Evolutionary conservation across 2,888 invertebrate genomes (phyloP), one percentile per base, ranked within the genome.

Genomic region (Peribatodes rhomboidaria): DNA sequence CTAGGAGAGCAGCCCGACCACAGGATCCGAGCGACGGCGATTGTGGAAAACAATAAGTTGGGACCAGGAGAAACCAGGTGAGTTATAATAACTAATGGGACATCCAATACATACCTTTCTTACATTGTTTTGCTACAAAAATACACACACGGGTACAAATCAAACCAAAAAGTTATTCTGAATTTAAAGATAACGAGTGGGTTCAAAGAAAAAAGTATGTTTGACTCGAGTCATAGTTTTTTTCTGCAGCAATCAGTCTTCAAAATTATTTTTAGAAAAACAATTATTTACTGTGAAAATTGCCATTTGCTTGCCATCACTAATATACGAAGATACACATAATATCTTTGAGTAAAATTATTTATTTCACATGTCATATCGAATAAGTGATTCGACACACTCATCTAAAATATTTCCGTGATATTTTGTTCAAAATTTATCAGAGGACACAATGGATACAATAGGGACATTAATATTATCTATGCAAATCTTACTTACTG

Each of bases 1-100:
- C 94, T 97, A 78, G 96, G 96, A 10, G 95, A 95, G 71, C 88
- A 90, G 74, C 89, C 92, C 42, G 95, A 95, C 79, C 95, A 94
- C 80, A 94, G 95, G 84, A 90, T 94, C 80, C 93, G 94, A 75
- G 94, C 95, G 39, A 94, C 95, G 27, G 94, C 95, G 52, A 89
- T 95, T 72, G 94, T 94, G 64, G 95, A 95, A 77, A 94, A 89
- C 78, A 94, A 94, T 82, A 94, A 94, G 79, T 86, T 95, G 76
- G 93, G 86, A 73, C 92, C 95, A 67, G 90, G 94, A 71, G 95
- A 95, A 67, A 93, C 90, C 76, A 90, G 95, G 95, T 95, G 79
- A 94, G 94, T 62, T 35, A 20, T 9, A 20, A 31, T 39, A 20
- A 10, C 13, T 16, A 13, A n/a, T 1, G 27, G 4, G 4, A 46